These are phyloP conservation scores for Oceanites oceanicus DNA, from an alignment of 2,113 vertebrate species.

Conservation along the genomic window DNA sequence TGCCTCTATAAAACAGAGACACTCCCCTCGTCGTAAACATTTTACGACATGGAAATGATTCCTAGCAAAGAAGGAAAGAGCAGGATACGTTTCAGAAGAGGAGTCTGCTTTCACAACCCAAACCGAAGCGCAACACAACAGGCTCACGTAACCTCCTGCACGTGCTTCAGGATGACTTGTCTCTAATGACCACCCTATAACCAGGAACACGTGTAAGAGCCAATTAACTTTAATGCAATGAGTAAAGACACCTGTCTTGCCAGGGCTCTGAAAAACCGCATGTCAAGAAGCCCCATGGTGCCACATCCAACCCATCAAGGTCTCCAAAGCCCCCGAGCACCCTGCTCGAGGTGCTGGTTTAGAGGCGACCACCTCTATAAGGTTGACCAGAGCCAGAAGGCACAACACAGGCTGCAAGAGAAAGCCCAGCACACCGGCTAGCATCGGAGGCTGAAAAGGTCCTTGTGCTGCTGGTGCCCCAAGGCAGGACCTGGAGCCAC, in stretches of 20 bases:
- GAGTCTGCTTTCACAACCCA: neutral
- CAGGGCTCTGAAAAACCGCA: neutral
- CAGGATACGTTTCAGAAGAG: neutral
- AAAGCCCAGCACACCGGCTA: neutral
- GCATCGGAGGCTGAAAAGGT: neutral
- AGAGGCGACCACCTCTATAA: neutral
- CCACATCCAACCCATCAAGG: neutral
- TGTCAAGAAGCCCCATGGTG: accelerated
- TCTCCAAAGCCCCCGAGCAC: neutral
- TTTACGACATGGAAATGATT: neutral
- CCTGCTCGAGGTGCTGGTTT: neutral
- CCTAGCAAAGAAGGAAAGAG: neutral
- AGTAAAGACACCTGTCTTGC: neutral
- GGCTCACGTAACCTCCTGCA: neutral
- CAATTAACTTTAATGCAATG: neutral
- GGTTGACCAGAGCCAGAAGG: neutral
- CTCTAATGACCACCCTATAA: neutral
- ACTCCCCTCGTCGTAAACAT: neutral
- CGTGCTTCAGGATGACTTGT: neutral
- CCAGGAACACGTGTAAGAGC: neutral
- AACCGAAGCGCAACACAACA: neutral
- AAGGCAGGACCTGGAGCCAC: neutral
- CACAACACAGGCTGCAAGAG: neutral
- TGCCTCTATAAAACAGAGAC: neutral
- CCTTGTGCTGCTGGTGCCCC: neutral